Evolutionary conservation across 2,113 vertebrate species (phyloP).

Genomic region (Dipodomys ordii): DNA sequence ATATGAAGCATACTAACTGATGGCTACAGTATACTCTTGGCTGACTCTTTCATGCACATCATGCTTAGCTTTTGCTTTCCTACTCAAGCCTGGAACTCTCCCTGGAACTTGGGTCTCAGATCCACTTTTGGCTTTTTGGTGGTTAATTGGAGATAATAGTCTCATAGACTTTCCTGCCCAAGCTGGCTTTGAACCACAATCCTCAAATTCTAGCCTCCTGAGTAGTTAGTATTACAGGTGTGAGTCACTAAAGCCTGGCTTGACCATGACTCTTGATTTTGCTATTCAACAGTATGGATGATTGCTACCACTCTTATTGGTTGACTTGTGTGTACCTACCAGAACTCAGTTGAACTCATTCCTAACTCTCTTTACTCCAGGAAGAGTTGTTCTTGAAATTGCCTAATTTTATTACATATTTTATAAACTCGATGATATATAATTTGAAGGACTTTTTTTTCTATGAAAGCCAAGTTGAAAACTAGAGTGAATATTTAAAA

Average conservation of each 20-base stretch:
- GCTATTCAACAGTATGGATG: neutral
- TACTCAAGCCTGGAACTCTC: neutral
- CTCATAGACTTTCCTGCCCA: too few species aligned
- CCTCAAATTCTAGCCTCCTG: too few species aligned
- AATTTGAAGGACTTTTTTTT: neutral
- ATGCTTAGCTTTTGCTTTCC: neutral
- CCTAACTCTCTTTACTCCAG: neutral
- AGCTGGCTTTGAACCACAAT: too few species aligned
- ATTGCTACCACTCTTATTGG: neutral
- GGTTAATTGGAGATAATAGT: too few species aligned
- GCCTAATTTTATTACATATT: slow-evolving; percentile 53
- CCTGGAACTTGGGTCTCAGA: neutral
- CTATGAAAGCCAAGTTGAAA: slow-evolving; percentile 52
- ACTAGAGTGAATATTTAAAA: slow-evolving; percentile 4
- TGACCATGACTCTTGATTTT: neutral
- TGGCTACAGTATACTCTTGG: neutral
- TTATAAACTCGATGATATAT: slow-evolving; percentile 39
- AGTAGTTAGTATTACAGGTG: too few species aligned
- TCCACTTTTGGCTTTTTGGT: too few species aligned
- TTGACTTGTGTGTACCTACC: neutral
- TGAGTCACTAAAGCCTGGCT: too few species aligned
- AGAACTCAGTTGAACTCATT: neutral
- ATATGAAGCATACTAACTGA: neutral
- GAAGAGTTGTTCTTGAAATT: neutral
- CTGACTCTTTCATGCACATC: neutral